A percentile compares a stretch with the other conserved stretches of the same genome.
phyloP scores from a whole-genome alignment of 2,113 vertebrate species.

The Indicator indicator region DNA sequence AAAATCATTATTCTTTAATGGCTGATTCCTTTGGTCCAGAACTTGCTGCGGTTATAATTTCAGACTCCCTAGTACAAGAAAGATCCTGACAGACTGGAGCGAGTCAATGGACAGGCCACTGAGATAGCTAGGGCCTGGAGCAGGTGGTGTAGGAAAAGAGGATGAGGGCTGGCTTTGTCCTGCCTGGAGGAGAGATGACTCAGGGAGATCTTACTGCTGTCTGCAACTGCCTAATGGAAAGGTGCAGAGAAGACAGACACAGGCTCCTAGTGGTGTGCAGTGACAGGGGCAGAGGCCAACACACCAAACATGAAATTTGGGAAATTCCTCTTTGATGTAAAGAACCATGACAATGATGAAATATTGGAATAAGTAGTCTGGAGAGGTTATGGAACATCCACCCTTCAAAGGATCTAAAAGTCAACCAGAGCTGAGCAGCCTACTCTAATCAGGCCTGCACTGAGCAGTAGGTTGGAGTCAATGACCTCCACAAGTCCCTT shows the following conservation, averaged over 20 bases:
- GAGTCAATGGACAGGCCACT: not conserved
- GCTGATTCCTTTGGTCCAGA: not conserved
- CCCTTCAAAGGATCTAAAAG: not conserved
- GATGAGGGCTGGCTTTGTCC: not conserved
- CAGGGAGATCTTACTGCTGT: not conserved
- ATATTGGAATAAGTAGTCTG: not conserved
- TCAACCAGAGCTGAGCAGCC: not conserved
- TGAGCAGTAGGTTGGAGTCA: not conserved
- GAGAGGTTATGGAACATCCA: not conserved
- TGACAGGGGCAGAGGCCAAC: not conserved
- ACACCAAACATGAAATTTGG: not conserved
- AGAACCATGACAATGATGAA: not conserved
- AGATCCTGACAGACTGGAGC: not conserved
- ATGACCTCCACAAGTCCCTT: not conserved
- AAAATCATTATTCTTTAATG: not conserved
- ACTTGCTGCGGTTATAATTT: not conserved
- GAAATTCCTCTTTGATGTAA: not conserved
- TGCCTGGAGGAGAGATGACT: not conserved
- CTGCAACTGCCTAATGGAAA: not conserved
- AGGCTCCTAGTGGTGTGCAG: not conserved
- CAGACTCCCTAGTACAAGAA: not conserved
- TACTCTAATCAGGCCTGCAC: not conserved
- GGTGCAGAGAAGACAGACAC: not conserved
- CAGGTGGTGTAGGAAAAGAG: accelerated
- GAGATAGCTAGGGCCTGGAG: not conserved